These are phyloP conservation scores for Athalia rosae DNA, from an alignment of 2,888 invertebrate species.

Conservation along the genomic window DNA sequence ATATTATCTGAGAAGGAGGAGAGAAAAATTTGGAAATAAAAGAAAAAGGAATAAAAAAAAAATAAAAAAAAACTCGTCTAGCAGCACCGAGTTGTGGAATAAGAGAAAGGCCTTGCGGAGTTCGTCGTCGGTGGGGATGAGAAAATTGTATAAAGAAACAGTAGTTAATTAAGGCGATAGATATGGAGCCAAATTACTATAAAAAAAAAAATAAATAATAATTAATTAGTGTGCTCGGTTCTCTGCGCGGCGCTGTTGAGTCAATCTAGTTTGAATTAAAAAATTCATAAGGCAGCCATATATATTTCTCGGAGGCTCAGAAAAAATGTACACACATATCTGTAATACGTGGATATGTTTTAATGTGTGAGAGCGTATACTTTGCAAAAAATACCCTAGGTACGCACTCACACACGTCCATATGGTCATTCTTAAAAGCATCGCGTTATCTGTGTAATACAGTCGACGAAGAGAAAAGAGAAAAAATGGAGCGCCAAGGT, in stretches of 20 bases:
- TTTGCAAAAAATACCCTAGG: no score
- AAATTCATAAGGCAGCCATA: no score
- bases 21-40: no score
- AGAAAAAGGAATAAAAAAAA: no score
- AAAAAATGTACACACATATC: background rate
- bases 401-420: no score
- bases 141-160: background rate
- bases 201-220: background rate
- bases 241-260: background rate
- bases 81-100: background rate
- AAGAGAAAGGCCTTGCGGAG: background rate
- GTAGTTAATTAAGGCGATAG: slow-evolving; percentile 4
- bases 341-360: no score
- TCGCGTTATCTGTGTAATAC: background rate
- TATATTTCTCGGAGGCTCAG: background rate
- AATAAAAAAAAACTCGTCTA: background rate
- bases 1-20: no score
- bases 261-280: no score
- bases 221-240: background rate
- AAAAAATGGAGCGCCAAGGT: background rate
- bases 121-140: background rate
- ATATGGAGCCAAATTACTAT: background rate
- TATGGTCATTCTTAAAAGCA: background rate
- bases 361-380: no score
- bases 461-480: background rate